Evolutionary conservation across 2,888 invertebrate species (phyloP), one percentile per base, ranked within the genome.

Genomic region (Agrilus biguttatus): DNA sequence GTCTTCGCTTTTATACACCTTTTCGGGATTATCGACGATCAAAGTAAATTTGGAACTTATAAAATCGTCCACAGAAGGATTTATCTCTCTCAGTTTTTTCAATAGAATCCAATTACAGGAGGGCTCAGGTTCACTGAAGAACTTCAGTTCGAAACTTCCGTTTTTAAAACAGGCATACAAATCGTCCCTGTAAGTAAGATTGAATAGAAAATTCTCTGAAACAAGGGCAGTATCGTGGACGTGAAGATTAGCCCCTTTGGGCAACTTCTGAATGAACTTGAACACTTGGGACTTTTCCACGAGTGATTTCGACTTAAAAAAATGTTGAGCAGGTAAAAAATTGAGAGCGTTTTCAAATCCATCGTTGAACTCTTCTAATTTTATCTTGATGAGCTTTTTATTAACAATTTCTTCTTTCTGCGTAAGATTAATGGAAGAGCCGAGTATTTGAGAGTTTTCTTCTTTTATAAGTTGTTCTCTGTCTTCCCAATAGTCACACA

Each of bases 161-260:
- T 23, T 23, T 8, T 6, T 3, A 7, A 14, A 8, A 8, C 35
- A 35, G 8, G 7, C 35, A 8, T 35, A 23, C 23, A 23, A 6
- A 8, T 36, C 39, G 6, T 13, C 4, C 17, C 17, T 17, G 17
- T 17, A 78, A 0, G 81, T 82, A 19, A 82, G 51, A 33, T 75
- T 56, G 40, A 77, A 56, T 0, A 82, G 51, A 47, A 71, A 80
- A 42, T 77, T 74, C 0, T 72, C 66, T 4, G 75, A 76, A n/a
- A 73, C 66, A 1, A 81, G 58, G 0, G 75, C 75, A 45, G 75
- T 75, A 48, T 81, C 79, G 53, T 83, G 83, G 0, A 74, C 66
- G 57, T 85, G 86, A 12, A 85, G 60, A 0, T 77, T 75, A 0
- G 74, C 80, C 4, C 83, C 88, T 65, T 88, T 88, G 0, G 88